Evolutionary conservation across 2,113 vertebrate genomes (phyloP).

Genomic region (Shinisaurus crocodilurus): DNA sequence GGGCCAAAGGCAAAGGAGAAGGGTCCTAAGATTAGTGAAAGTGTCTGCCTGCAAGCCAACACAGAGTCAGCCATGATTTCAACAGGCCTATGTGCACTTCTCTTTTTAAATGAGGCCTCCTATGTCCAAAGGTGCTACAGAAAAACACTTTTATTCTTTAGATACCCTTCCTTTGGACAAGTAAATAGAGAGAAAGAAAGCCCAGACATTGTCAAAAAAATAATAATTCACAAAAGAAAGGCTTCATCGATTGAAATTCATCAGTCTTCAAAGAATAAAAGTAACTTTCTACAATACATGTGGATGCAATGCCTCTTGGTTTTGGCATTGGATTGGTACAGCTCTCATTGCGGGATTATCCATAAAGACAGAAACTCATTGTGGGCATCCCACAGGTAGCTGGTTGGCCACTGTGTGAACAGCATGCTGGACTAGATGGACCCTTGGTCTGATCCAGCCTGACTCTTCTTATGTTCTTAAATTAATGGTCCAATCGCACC

Average conservation of each 20-base stretch:
- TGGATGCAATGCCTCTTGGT: neutral
- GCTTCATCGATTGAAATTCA: neutral
- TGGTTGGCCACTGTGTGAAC: no score
- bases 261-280: neutral
- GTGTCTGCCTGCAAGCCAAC: neutral
- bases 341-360: neutral
- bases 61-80: neutral
- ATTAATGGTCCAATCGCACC: neutral
- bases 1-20: no score
- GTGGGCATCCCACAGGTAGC: no score
- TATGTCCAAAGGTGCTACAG: neutral
- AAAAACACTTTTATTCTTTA: neutral
- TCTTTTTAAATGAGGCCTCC: neutral
- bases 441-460: no score
- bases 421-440: no score
- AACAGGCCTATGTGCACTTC: neutral
- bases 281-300: neutral
- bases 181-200: neutral
- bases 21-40: neutral
- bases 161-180: neutral
- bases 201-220: neutral
- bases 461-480: no score
- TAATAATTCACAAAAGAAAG: no score
- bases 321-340: neutral
- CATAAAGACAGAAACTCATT: neutral